phyloP scores from a whole-genome alignment of 2,797 vertebrate genomes.

The Botia kubotai region DNA sequence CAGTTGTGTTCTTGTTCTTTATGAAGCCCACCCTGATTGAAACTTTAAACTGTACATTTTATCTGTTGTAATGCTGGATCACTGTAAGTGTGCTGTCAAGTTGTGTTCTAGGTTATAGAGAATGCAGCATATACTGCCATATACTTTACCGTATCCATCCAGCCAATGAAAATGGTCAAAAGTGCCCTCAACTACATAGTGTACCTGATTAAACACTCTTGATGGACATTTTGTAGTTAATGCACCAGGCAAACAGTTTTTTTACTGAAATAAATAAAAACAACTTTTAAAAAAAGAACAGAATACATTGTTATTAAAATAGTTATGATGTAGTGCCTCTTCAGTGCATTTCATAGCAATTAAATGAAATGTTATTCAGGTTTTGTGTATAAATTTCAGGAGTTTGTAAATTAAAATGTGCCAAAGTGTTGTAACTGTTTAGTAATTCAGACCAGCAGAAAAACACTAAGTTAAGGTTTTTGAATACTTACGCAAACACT shows the following conservation, averaged over 20 bases:
- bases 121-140: too few species aligned
- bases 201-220: too few species aligned
- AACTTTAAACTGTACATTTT: neutral
- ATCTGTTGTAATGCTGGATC: neutral
- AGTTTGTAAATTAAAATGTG: neutral
- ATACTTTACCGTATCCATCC: too few species aligned
- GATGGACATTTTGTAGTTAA: too few species aligned
- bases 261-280: neutral
- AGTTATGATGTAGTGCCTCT: too few species aligned
- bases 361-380: neutral
- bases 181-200: too few species aligned
- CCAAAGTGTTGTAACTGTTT: neutral
- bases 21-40: slow-evolving; percentile 15
- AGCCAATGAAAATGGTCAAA: too few species aligned
- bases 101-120: too few species aligned
- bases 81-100: neutral
- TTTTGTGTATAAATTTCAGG: neutral
- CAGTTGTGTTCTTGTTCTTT: slow-evolving; percentile 2
- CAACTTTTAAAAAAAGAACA: neutral
- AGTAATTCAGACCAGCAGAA: neutral
- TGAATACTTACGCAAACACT: neutral
- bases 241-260: neutral
- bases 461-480: neutral
- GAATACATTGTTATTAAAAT: too few species aligned
- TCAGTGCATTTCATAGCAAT: neutral